Conservation (phyloP, 2,113 vertebrate genomes). For the Corapipo altera region DNA sequence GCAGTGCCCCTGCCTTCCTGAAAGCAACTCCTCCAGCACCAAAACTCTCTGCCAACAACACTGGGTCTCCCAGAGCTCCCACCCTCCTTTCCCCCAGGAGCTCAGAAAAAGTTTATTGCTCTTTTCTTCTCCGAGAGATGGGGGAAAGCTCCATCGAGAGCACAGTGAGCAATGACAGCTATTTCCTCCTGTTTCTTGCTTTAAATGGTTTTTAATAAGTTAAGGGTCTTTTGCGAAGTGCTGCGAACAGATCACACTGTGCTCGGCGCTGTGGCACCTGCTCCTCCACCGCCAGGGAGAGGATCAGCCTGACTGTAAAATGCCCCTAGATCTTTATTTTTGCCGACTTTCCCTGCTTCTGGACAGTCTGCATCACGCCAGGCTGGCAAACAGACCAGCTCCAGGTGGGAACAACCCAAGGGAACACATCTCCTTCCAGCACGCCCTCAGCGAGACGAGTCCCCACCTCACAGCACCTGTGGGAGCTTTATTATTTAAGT, state of each 20-base stretch:
- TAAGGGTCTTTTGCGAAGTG: background rate
- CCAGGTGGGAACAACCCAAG: background rate
- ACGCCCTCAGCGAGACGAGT: fast-evolving
- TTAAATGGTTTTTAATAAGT: background rate
- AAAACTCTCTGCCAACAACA: background rate
- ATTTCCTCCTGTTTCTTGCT: background rate
- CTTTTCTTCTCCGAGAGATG: background rate
- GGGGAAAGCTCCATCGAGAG: fast-evolving
- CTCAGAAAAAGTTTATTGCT: background rate
- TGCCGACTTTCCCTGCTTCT: fast-evolving
- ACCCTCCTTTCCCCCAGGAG: background rate
- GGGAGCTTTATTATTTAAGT: background rate
- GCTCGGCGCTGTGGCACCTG: fast-evolving
- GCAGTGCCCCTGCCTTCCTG: background rate
- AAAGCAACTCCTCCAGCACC: background rate
- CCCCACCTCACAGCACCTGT: fast-evolving
- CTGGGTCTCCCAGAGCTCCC: background rate
- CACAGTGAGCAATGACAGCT: background rate
- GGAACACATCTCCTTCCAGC: background rate
- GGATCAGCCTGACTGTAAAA: background rate
- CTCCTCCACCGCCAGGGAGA: background rate
- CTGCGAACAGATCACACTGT: background rate
- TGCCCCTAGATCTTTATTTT: background rate
- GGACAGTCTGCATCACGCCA: fast-evolving
- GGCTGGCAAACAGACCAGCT: background rate